Percentiles rank a stretch among this genome's conserved stretches.
Conservation (phyloP, 2,888 invertebrate genomes). For the Tipula lateralis region DNA sequence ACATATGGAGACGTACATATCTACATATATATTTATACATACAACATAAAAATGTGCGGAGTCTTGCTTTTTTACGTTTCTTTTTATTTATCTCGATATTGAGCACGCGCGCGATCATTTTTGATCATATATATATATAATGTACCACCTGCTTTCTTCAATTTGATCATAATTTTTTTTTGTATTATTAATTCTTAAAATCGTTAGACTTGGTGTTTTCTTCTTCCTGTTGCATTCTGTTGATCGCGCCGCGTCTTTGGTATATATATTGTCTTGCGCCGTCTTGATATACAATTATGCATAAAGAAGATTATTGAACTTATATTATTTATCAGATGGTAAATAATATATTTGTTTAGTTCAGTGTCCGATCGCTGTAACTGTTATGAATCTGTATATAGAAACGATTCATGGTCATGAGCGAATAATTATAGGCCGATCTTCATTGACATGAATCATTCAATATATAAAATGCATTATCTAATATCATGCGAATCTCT, state of each 20-base stretch:
- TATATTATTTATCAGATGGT: neutral
- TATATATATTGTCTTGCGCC: neutral
- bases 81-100: conserved; percentile 25
- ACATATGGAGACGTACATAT: neutral
- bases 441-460: neutral
- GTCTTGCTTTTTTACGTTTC: neutral
- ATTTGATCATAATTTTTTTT: conserved; percentile 26
- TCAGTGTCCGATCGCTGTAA: neutral
- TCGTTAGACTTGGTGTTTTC: conserved; percentile 19
- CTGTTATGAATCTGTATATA: neutral
- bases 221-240: neutral
- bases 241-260: neutral
- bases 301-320: neutral
- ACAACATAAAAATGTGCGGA: neutral
- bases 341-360: neutral
- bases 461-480: neutral
- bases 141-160: conserved; percentile 26
- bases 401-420: neutral
- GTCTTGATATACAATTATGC: conserved; percentile 7
- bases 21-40: too few species aligned
- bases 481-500: neutral
- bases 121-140: conserved; percentile 3
- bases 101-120: conserved; percentile 28
- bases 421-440: neutral
- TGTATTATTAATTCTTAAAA: neutral